These are phyloP conservation scores for Microctenopoma stevenorrisi DNA, from an alignment of 2,797 vertebrate genomes.

Conservation along the genomic window DNA sequence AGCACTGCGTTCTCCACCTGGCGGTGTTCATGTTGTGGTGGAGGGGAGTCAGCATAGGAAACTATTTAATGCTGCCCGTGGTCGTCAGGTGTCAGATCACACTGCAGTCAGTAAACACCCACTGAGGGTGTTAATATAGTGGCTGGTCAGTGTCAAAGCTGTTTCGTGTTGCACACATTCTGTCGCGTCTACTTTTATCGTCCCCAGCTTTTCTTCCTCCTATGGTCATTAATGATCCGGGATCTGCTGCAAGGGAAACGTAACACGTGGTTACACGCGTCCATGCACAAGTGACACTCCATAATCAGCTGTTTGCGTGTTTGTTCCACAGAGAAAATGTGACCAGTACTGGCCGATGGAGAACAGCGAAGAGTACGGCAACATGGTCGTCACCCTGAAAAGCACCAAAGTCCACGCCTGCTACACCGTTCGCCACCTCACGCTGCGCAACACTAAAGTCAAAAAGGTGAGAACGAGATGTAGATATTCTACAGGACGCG, in stretches of 20 bases:
- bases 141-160: too few relatives aligned
- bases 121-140: too few relatives aligned
- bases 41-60: too few relatives aligned
- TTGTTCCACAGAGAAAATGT: slow-evolving; percentile 88
- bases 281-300: neutral
- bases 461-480: slow-evolving; percentile 85
- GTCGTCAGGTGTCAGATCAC: too few relatives aligned
- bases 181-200: too few relatives aligned
- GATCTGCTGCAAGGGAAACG: neutral
- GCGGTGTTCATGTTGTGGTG: too few relatives aligned
- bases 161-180: too few relatives aligned
- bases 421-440: slow-evolving; percentile 91
- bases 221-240: too few relatives aligned
- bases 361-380: slow-evolving; percentile 93
- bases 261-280: neutral
- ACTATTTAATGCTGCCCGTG: too few relatives aligned
- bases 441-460: slow-evolving; percentile 89
- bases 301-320: slow-evolving; percentile 8
- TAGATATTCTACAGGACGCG: neutral
- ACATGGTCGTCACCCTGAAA: slow-evolving; percentile 90
- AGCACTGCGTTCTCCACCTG: too few relatives aligned
- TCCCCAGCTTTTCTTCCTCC: too few relatives aligned
- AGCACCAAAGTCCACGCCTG: slow-evolving; percentile 92
- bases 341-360: slow-evolving; percentile 96
- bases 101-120: too few relatives aligned